Evolutionary conservation across 2,888 invertebrate genomes (phyloP).

Genomic region (Aelia acuminata): DNA sequence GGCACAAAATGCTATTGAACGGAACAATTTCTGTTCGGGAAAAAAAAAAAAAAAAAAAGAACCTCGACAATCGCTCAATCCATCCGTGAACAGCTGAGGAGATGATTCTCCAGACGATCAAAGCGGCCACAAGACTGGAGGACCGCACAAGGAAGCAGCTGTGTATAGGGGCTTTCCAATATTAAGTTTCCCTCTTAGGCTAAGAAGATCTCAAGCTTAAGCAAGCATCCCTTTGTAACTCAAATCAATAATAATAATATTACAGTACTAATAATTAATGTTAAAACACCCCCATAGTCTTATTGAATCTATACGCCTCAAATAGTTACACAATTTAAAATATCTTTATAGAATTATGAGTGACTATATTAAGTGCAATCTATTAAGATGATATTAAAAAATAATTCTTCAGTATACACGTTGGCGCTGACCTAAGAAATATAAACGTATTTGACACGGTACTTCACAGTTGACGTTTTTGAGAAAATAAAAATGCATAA

Average conservation of each 20-base stretch:
- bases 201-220: slow-evolving; percentile 28
- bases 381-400: too few species aligned
- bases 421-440: too few species aligned
- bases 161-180: slow-evolving; percentile 44
- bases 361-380: too few species aligned
- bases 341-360: too few species aligned
- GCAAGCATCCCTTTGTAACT: background rate
- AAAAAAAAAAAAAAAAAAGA: background rate
- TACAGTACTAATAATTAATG: background rate
- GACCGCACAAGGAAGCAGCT: background rate
- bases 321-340: too few species aligned
- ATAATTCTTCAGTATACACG: too few species aligned
- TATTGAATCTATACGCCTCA: too few species aligned
- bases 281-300: background rate
- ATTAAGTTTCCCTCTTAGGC: slow-evolving; percentile 31
- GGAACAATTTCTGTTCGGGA: background rate
- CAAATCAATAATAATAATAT: slow-evolving; percentile 30
- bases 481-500: too few species aligned
- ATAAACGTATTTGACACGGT: too few species aligned
- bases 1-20: slow-evolving; percentile 15
- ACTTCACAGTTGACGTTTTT: too few species aligned
- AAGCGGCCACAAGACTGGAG: slow-evolving; percentile 34
- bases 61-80: background rate
- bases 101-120: slow-evolving; percentile 38
- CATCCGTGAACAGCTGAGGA: slow-evolving; percentile 42